phyloP scores from a whole-genome alignment of 53 echinoderm and acorn worm species.

The Crossaster papposus region DNA sequence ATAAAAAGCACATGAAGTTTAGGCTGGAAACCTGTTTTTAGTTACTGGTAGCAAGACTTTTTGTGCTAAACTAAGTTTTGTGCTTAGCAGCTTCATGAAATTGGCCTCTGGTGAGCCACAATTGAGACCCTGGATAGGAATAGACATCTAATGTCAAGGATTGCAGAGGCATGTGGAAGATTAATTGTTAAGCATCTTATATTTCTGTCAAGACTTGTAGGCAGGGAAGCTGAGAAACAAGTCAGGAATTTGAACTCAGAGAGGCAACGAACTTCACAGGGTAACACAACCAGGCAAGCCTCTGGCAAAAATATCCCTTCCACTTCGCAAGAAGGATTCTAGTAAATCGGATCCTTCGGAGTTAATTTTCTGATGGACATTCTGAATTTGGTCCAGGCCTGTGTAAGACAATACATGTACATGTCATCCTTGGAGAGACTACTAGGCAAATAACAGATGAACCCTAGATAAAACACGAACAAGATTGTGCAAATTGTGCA shows the following conservation, averaged over 20 bases:
- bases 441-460: neutral
- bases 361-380: neutral
- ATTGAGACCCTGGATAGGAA: too few relatives aligned
- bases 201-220: neutral
- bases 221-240: neutral
- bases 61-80: too few relatives aligned
- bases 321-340: neutral
- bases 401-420: neutral
- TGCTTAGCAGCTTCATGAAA: too few relatives aligned
- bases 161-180: neutral
- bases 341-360: neutral
- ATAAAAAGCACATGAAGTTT: too few relatives aligned
- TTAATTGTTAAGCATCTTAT: neutral
- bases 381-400: neutral
- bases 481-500: neutral
- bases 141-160: neutral
- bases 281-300: neutral
- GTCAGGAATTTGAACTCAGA: neutral
- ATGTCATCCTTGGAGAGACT: neutral
- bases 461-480: neutral
- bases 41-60: too few relatives aligned
- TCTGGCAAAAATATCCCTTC: neutral
- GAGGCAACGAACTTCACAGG: neutral
- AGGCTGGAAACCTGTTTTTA: too few relatives aligned
- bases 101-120: too few relatives aligned